Base-by-base conservation (phyloP, 2,797 vertebrate species). In the Sebastes matsubarae region DNA sequence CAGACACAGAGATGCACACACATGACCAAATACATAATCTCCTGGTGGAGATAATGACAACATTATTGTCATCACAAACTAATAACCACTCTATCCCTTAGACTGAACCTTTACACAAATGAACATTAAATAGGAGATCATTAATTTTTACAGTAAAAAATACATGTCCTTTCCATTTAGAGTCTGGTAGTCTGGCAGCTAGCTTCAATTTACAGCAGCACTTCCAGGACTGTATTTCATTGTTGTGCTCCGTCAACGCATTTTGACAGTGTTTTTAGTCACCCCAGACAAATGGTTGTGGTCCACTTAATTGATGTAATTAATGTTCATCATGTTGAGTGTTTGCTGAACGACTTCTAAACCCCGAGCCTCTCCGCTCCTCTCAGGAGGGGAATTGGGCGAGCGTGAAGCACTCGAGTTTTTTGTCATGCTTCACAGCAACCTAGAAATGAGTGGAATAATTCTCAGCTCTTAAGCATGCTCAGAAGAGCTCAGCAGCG, bases 401-500 rank as follows among this genome's bases (percentile, higher is more conserved):
- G 74, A 90, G 92, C 93, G 77, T 90, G 91, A 91, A 92, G 91
- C 93, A 88, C 92, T 93, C 61, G 24, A 89, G 83, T 92, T 94
- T 91, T 91, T 90, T 90, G 92, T 94, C 92, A 94, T 92, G 93
- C 93, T 92, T 94, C 92, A 89, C 83, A 85, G 91, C 91, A 93
- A 93, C 86, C 88, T 84, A 89, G 87, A 94, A 95, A 93, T 91
- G 90, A 94, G 91, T 87, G 91, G 92, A 94, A 93, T 94, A 94
- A 94, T 94, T 94, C 90, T 74, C 86, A 77, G 90, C 88, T 93
- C 92, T 94, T 93, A 92, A 93, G 89, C 90, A 68, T 82, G 87
- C 89, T 90, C 89, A 90, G 90, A 92, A 87, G 90, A 92, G 92
- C 93, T 93, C 90, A 88, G 90, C 87, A 72, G 83, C 79, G 11